phyloP scores from a whole-genome alignment of 2,888 invertebrate genomes.

The Galerucella pusilla region DNA sequence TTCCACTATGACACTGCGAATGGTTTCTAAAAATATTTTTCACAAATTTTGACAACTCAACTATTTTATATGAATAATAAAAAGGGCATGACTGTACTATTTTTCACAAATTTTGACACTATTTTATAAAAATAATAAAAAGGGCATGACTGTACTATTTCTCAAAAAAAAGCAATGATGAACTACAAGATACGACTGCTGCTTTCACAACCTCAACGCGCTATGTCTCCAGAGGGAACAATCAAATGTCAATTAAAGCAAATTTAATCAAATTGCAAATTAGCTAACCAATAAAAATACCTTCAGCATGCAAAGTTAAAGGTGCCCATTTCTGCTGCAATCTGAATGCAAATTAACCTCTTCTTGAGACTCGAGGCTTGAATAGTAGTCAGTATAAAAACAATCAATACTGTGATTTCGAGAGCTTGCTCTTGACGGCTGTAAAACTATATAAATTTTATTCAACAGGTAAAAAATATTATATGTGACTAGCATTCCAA shows the following conservation, averaged over 20 bases:
- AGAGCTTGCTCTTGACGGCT: background rate
- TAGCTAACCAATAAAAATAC: conserved; percentile 46
- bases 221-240: conserved; percentile 34
- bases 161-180: background rate
- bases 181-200: background rate
- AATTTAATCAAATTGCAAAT: conserved; percentile 50
- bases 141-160: no score
- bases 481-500: background rate
- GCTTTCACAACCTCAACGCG: background rate
- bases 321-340: conserved; percentile 45
- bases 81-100: no score
- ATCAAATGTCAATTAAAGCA: conserved; percentile 47
- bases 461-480: background rate
- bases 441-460: background rate
- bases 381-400: conserved; percentile 9
- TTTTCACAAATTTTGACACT: no score
- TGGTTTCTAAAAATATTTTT: no score
- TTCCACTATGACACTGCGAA: no score
- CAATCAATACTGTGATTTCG: conserved; percentile 22
- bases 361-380: conserved; percentile 18
- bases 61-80: no score
- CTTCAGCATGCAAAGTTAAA: conserved; percentile 41
- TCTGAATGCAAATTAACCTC: conserved; percentile 43
- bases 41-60: no score
- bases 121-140: no score